Conservation (phyloP, 2,888 invertebrate genomes). For the Serrognathus titanus region DNA sequence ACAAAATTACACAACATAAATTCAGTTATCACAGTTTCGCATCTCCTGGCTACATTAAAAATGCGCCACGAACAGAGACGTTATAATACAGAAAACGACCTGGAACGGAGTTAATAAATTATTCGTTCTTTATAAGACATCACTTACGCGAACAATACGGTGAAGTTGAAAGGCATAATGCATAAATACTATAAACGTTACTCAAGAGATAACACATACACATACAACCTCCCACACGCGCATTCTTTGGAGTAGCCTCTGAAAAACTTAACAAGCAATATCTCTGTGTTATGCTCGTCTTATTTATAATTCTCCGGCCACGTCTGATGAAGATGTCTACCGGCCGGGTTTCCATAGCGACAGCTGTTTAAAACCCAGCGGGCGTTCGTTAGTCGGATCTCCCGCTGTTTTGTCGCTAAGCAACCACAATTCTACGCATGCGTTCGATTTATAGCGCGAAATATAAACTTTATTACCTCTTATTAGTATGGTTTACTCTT, state of each 20-base stretch:
- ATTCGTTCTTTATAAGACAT: constrained; percentile 22
- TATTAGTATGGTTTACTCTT: no score
- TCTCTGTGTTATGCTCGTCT: constrained; percentile 41
- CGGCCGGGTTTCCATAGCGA: constrained; percentile 44
- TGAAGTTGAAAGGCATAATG: constrained; percentile 23
- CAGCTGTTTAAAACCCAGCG: constrained; percentile 45
- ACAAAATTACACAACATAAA: constrained; percentile 2
- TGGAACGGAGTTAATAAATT: constrained; percentile 16
- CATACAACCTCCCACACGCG: constrained; percentile 29
- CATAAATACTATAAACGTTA: constrained; percentile 26
- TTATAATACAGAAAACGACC: constrained; percentile 1
- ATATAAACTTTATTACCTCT: not conserved
- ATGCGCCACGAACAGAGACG: not conserved
- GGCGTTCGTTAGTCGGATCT: constrained; percentile 41
- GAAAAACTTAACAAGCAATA: constrained; percentile 40
- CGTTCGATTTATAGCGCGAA: constrained; percentile 5
- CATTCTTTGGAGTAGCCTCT: constrained; percentile 32
- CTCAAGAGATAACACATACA: constrained; percentile 24
- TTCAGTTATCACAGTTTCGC: not conserved
- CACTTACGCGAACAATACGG: constrained; percentile 26
- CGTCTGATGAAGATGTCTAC: constrained; percentile 48
- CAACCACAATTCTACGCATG: constrained; percentile 14
- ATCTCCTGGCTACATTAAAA: not conserved
- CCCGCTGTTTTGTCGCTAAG: constrained; percentile 32
- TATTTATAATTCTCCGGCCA: constrained; percentile 44